Conservation (phyloP, 2,113 vertebrate species). For the Psittacula cyanocephala region DNA sequence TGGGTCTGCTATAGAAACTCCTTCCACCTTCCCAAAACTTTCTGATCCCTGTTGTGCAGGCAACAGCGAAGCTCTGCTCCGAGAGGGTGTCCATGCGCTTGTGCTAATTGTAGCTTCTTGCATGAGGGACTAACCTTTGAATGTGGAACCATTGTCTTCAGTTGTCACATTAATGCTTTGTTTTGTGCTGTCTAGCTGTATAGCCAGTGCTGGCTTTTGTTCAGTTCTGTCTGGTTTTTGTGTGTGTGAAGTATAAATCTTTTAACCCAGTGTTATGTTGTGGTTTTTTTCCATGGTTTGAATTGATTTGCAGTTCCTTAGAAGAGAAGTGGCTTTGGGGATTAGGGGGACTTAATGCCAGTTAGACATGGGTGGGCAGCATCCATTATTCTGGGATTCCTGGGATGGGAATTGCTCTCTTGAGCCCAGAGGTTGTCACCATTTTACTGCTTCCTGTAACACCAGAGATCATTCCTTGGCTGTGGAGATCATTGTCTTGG, state of each 20-base stretch:
- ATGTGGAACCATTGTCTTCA: slow-evolving; percentile 25
- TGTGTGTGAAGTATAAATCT: slow-evolving; percentile 56
- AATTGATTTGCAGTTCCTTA: slow-evolving; percentile 59
- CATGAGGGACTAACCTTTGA: slow-evolving; percentile 62
- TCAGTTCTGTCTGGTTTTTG: slow-evolving; percentile 50
- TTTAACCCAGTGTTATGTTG: slow-evolving; percentile 29
- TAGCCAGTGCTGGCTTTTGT: slow-evolving; percentile 52
- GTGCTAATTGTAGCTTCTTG: slow-evolving; percentile 45
- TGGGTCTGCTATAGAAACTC: slow-evolving; percentile 2
- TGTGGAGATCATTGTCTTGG: not conserved
- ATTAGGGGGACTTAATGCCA: slow-evolving; percentile 36
- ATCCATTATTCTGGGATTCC: not conserved
- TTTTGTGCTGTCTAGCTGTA: slow-evolving; percentile 63
- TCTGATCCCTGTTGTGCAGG: slow-evolving; percentile 4
- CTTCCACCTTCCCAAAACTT: slow-evolving; percentile 40
- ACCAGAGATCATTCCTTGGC: not conserved
- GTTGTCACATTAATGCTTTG: slow-evolving; percentile 61
- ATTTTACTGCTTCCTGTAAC: not conserved
- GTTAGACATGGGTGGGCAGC: slow-evolving; percentile 43
- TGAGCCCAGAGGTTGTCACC: not conserved
- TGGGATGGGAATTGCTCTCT: not conserved
- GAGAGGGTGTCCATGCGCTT: not conserved
- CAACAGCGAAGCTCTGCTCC: slow-evolving; percentile 8
- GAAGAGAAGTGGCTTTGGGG: slow-evolving; percentile 35
- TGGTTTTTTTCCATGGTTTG: slow-evolving; percentile 33